phyloP scores from a whole-genome alignment of 2,113 vertebrate genomes.

The Engystomops pustulosus region DNA sequence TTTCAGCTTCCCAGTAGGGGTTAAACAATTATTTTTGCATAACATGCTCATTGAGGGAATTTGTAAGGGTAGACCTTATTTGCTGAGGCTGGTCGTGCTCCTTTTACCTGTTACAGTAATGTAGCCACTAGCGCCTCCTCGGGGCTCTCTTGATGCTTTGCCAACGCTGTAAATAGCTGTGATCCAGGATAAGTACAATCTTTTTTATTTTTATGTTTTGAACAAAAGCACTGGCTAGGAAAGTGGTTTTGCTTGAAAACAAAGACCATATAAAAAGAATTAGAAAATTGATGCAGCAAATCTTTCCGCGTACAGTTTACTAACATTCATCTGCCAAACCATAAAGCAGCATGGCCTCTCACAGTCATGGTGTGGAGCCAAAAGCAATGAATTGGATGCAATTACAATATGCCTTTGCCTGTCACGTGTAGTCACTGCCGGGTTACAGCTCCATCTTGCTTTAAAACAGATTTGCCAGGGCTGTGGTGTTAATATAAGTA shows the following conservation, averaged over 20 bases:
- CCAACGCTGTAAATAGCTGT: constrained; percentile 8
- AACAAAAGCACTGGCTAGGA: neutral
- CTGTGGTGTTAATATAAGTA: too few relatives aligned
- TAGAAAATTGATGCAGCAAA: constrained; percentile 45
- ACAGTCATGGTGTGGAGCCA: neutral
- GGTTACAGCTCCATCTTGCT: too few relatives aligned
- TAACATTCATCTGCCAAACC: constrained; percentile 11
- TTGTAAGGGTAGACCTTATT: neutral
- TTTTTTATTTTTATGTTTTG: constrained; percentile 32
- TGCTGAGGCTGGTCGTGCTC: neutral
- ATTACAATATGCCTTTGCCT: neutral
- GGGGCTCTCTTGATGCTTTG: neutral
- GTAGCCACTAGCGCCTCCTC: neutral
- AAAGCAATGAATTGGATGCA: constrained; percentile 9
- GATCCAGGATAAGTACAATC: neutral
- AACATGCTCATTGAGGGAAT: neutral
- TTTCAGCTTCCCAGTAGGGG: too few relatives aligned
- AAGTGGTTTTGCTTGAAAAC: neutral
- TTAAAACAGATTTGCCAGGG: neutral
- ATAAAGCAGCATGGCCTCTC: constrained; percentile 28
- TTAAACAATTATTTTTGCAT: too few relatives aligned
- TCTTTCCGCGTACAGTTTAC: constrained; percentile 28
- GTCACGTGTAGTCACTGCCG: neutral
- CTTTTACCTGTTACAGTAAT: neutral
- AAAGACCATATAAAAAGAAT: constrained; percentile 11